Percentiles rank a stretch among this genome's conserved stretches.
These are phyloP conservation scores for Seriola rivoliana DNA, from an alignment of 2,113 vertebrate genomes.

Conservation along the genomic window DNA sequence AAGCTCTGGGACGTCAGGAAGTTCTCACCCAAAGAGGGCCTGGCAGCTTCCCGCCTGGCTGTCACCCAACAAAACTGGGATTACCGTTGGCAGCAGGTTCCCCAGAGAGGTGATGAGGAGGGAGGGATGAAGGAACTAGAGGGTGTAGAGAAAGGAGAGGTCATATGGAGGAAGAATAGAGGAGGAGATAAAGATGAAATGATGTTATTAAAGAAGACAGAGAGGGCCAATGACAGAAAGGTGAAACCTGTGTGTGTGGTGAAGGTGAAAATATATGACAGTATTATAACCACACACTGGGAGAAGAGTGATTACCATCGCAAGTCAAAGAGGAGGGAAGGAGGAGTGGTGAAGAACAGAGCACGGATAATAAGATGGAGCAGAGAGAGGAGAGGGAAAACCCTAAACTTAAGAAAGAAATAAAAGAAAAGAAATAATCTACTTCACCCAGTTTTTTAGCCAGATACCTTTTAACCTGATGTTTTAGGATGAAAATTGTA, in stretches of 20 bases:
- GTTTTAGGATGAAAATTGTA: not conserved
- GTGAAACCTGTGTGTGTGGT: not conserved
- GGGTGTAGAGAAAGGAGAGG: not conserved
- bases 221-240: slow-evolving; percentile 16
- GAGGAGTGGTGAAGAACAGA: slow-evolving; percentile 19
- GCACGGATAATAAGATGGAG: not conserved
- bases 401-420: too few species aligned
- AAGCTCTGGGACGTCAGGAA: slow-evolving; percentile 94
- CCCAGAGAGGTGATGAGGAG: slow-evolving; percentile 88
- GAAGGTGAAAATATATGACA: slow-evolving; percentile 15
- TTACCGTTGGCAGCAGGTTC: slow-evolving; percentile 95
- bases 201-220: slow-evolving; percentile 10
- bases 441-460: too few species aligned
- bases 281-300: not conserved
- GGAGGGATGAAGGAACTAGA: not conserved
- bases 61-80: slow-evolving; percentile 97
- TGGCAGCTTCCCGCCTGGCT: slow-evolving; percentile 91
- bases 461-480: not conserved
- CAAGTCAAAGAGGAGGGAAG: slow-evolving; percentile 15
- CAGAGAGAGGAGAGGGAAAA: not conserved
- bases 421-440: too few species aligned
- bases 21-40: slow-evolving; percentile 91
- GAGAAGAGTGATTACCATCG: slow-evolving; percentile 18
- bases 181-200: slow-evolving; percentile 33
- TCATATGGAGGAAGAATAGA: not conserved